Percentiles rank a stretch among this genome's conserved stretches.
These are phyloP conservation scores for Chelonoidis abingdonii DNA, from an alignment of 2,113 vertebrate genomes.

Conservation along the genomic window DNA sequence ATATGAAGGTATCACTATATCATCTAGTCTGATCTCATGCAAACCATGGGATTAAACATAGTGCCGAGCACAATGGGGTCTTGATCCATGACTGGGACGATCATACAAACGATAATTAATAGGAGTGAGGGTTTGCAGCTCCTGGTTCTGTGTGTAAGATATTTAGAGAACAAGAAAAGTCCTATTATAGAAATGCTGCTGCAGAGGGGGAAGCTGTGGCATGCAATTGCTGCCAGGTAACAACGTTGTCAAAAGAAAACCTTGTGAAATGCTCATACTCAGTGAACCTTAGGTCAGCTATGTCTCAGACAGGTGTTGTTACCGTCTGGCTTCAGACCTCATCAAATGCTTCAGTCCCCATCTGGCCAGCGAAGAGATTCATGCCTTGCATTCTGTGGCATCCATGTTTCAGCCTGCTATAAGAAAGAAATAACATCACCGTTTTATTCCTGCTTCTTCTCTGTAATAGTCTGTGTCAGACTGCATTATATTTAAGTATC, in stretches of 20 bases:
- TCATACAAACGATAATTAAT: not conserved
- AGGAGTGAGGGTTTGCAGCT: not conserved
- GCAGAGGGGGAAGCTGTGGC: not conserved
- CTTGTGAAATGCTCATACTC: not conserved
- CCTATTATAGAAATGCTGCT: not conserved
- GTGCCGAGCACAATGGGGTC: not conserved
- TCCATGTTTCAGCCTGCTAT: not conserved
- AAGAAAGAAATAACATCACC: not conserved
- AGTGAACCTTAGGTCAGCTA: not conserved
- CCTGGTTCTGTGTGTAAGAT: not conserved
- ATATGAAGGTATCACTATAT: not conserved
- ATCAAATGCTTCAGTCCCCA: not conserved
- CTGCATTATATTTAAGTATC: not conserved
- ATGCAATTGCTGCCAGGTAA: not conserved
- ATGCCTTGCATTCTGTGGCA: rapidly evolving
- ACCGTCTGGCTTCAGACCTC: not conserved
- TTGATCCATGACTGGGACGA: not conserved
- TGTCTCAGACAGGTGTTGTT: not conserved
- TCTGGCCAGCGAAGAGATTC: not conserved
- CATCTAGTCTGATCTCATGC: not conserved
- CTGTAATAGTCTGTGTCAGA: not conserved
- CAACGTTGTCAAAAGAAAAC: not conserved
- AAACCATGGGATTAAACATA: not conserved
- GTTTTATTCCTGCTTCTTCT: not conserved
- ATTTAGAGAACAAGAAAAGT: not conserved